phyloP scores from a whole-genome alignment of 2,113 vertebrate genomes.

The Pitta sordida region DNA sequence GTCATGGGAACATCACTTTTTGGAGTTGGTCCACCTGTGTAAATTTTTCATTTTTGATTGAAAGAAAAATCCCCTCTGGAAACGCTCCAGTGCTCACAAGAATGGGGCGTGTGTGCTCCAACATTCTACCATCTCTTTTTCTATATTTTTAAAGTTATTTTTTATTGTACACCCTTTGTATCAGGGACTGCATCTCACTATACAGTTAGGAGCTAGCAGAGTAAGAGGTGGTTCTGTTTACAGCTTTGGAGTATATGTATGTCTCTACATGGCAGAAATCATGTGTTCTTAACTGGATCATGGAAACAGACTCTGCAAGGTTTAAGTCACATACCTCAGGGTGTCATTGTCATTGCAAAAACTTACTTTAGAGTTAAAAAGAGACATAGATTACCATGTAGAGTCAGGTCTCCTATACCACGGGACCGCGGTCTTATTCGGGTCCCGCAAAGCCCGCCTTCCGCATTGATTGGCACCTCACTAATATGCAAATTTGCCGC shows the following conservation, averaged over 20 bases:
- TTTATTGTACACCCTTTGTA: background rate
- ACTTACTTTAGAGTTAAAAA: background rate
- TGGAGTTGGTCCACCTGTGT: background rate
- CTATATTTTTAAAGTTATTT: background rate
- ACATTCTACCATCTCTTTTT: background rate
- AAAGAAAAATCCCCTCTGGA: background rate
- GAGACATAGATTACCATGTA: background rate
- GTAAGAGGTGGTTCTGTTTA: background rate
- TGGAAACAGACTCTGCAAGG: background rate
- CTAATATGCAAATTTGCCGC: too few relatives aligned
- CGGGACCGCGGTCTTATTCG: too few relatives aligned
- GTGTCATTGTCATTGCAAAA: background rate
- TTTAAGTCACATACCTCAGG: background rate
- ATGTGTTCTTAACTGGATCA: rapidly evolving
- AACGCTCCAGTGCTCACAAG: background rate
- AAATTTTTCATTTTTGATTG: background rate
- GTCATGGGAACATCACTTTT: background rate
- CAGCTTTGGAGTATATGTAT: background rate
- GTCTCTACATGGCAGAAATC: background rate
- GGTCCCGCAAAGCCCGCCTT: too few relatives aligned
- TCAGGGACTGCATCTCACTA: background rate
- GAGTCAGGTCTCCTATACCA: too few relatives aligned
- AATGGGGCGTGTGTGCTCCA: background rate
- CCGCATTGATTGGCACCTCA: too few relatives aligned
- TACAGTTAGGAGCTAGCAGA: background rate